Evolutionary conservation across 2,888 invertebrate species (phyloP), one percentile per base, ranked within the genome.

Genomic region (Griposia aprilina): DNA sequence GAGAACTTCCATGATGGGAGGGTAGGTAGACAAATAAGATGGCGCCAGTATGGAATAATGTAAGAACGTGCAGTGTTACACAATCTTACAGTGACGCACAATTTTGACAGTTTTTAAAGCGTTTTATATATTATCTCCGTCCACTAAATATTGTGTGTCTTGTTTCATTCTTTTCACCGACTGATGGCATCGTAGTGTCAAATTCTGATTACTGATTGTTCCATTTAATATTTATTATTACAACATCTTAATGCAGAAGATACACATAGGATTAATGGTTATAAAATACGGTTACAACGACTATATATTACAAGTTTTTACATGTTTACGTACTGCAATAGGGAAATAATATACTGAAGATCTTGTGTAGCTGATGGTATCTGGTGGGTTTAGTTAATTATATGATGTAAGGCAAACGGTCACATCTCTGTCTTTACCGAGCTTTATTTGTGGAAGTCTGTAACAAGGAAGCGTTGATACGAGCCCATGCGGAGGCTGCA

Each of bases 111-210:
- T 92, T 92, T 92, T 89, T 89, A 90, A 92, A 93, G 89, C 91
- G 91, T 94, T 94, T 93, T 91, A 90, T 90, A 90, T 87, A 90
- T 93, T 94, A 91, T 94, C 93, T 96, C 96, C 96, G 96, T 96
- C 96, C 96, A 96, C 91, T 93, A 90, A 91, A 91, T 91, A 93
- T 92, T 93, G 91, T 91, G 90, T 91, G 88, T 92, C 89, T 92
- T 88, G 88, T 91, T 91, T 92, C 85, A 87, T 90, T 85, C 85
- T 90, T 90, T 92, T 91, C 83, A 88, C 85, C 87, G 89, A 88
- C 88, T 90, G 89, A 88, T 84, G 84, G 82, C 88, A 88, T 86
- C 83, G 87, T 86, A 86, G 80, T 83, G 82, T 85, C 80, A 83
- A 81, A 80, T 82, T 79, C 74, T 83, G 50, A 82, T 76, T 68